These are phyloP conservation scores for Protaetia brevitarsis DNA, from an alignment of 1,140 invertebrate genomes.

Conservation along the genomic window DNA sequence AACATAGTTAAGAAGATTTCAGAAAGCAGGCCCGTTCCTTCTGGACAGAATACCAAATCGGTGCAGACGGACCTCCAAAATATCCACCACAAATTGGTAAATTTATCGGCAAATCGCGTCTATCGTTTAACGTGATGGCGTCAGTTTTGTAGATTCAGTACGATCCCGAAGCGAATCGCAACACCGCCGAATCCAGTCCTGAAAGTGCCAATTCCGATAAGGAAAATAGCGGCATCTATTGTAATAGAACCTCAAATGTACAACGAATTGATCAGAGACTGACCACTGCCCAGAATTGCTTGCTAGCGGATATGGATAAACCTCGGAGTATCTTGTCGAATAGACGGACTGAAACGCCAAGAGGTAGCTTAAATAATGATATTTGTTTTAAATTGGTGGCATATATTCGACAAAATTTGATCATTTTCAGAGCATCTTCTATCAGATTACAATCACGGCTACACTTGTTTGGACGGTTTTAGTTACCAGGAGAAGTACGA, in stretches of 20 bases:
- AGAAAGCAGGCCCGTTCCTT: constrained; percentile 22
- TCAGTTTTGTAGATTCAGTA: not conserved
- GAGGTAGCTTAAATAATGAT: constrained; percentile 46
- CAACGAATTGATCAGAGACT: constrained; percentile 38
- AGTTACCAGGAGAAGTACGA: constrained; percentile 43
- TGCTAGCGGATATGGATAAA: constrained; percentile 41
- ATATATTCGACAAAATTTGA: not conserved
- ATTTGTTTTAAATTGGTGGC: constrained; percentile 13
- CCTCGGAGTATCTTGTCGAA: constrained; percentile 44
- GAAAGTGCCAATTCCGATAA: constrained; percentile 18
- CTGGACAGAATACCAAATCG: constrained; percentile 29
- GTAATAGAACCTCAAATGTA: not conserved
- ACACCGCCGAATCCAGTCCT: not conserved
- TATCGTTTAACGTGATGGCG: not conserved
- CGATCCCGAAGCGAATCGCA: not conserved
- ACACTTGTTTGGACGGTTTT: constrained; percentile 45
- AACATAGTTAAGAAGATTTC: constrained; percentile 28
- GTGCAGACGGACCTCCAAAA: constrained; percentile 47
- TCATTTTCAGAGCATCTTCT: constrained; percentile 41
- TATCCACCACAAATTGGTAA: constrained; percentile 45
- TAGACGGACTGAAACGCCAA: constrained; percentile 44
- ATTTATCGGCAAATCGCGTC: not conserved
- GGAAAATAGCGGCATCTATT: not conserved
- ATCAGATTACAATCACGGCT: constrained; percentile 42
- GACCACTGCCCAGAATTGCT: constrained; percentile 40